These are phyloP conservation scores for Vanessa cardui DNA, from an alignment of 2,888 invertebrate genomes.

Conservation along the genomic window DNA sequence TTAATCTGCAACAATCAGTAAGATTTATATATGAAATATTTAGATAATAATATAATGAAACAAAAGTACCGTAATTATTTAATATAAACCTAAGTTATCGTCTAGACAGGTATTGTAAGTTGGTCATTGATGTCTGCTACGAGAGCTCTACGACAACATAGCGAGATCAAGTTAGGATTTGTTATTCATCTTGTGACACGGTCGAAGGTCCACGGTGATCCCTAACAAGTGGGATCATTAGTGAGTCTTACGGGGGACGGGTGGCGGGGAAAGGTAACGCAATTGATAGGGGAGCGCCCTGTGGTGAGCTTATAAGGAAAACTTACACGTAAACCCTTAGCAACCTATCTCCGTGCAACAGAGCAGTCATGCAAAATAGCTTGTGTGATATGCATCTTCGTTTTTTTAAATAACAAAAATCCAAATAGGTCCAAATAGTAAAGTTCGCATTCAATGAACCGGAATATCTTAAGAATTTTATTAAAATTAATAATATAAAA, in stretches of 20 bases:
- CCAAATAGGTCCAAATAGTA: conserved; percentile 35
- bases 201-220: conserved; percentile 76
- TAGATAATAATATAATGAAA: no score
- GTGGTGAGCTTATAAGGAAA: conserved; percentile 77
- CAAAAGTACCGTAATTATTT: not conserved
- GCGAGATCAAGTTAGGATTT: conserved; percentile 73
- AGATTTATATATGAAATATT: no score
- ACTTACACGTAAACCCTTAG: conserved; percentile 72
- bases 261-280: conserved; percentile 49
- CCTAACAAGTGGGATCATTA: conserved; percentile 82
- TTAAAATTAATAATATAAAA: conserved; percentile 20
- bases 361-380: conserved; percentile 49
- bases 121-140: conserved; percentile 26
- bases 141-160: conserved; percentile 50
- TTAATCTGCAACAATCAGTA: no score
- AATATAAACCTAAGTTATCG: conserved; percentile 4
- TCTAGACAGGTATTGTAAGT: conserved; percentile 13
- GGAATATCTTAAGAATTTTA: conserved; percentile 40
- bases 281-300: conserved; percentile 79
- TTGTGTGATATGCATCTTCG: conserved; percentile 51
- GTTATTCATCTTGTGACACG: conserved; percentile 79
- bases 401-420: not conserved
- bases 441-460: conserved; percentile 40
- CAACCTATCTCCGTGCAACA: conserved; percentile 50
- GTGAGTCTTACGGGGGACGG: conserved; percentile 55